phyloP scores from a whole-genome alignment of 2,797 vertebrate genomes.

The Crocodylus rhombifer region DNA sequence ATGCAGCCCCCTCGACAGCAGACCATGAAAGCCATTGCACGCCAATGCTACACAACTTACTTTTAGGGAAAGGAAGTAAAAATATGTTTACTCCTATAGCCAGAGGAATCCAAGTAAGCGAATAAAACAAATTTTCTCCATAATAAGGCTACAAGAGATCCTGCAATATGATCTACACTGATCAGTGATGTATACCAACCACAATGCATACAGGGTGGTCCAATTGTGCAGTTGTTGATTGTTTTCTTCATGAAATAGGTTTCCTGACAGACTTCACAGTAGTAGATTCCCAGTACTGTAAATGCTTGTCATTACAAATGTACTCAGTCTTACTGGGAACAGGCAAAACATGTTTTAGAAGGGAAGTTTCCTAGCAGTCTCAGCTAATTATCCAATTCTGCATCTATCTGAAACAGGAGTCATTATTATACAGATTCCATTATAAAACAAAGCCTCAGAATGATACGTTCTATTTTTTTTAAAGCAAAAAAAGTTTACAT shows the following conservation, averaged over 20 bases:
- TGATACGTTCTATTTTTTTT: not conserved
- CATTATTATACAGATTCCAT: rapidly evolving
- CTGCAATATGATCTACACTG: not conserved
- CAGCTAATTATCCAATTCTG: not conserved
- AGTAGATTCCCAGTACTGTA: not conserved
- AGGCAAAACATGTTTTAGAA: not conserved
- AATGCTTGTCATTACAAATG: not conserved
- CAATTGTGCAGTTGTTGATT: not conserved
- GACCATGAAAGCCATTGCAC: not conserved
- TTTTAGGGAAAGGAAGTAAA: not conserved
- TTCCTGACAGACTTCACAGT: not conserved
- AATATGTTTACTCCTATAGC: not conserved
- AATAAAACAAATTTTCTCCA: not conserved
- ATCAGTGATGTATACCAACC: not conserved
- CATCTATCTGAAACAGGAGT: not conserved
- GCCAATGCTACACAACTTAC: not conserved
- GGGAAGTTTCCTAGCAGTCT: not conserved
- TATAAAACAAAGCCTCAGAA: not conserved
- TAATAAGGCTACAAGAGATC: not conserved
- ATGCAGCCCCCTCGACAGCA: not conserved
- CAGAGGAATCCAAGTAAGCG: not conserved
- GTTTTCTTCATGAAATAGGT: not conserved
- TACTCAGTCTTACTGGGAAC: not conserved
- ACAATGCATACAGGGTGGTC: not conserved
- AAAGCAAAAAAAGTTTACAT: not conserved